Conservation (phyloP, 2,113 vertebrate genomes). For the Tenrec ecaudatus region DNA sequence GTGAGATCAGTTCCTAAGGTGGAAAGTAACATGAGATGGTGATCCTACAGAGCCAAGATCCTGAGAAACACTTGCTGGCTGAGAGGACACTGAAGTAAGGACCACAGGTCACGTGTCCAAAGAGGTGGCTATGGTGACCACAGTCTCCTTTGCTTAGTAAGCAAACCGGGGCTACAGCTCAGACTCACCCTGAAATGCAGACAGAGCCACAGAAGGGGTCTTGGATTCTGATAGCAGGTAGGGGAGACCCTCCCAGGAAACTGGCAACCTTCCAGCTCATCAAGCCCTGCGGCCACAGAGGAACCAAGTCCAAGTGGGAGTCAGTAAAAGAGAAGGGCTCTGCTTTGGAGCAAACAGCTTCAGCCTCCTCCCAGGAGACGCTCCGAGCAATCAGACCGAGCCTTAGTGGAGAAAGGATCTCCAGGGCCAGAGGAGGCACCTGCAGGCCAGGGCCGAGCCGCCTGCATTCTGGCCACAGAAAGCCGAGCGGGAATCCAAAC, state of each 20-base stretch:
- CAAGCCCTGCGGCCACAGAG: not conserved
- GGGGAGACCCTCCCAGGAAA: not conserved
- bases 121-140: not conserved
- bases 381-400: not conserved
- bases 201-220: not conserved
- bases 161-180: not conserved
- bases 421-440: not conserved
- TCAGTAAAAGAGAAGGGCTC: not conserved
- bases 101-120: conserved; percentile 21
- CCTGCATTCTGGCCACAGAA: not conserved
- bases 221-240: not conserved
- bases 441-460: not conserved
- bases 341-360: not conserved
- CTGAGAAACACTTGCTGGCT: not conserved
- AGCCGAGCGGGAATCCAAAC: not conserved
- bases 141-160: conserved; percentile 5
- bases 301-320: not conserved
- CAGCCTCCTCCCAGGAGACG: not conserved
- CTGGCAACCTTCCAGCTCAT: not conserved
- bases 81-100: not conserved
- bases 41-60: not conserved
- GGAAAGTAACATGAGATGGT: conserved; percentile 58
- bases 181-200: not conserved
- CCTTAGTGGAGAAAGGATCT: not conserved
- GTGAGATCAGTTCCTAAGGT: conserved; percentile 5